A percentile compares a stretch with the other conserved stretches of the same genome.
Conservation (phyloP, 2,113 vertebrate genomes). For the Spheniscus mendiculus region DNA sequence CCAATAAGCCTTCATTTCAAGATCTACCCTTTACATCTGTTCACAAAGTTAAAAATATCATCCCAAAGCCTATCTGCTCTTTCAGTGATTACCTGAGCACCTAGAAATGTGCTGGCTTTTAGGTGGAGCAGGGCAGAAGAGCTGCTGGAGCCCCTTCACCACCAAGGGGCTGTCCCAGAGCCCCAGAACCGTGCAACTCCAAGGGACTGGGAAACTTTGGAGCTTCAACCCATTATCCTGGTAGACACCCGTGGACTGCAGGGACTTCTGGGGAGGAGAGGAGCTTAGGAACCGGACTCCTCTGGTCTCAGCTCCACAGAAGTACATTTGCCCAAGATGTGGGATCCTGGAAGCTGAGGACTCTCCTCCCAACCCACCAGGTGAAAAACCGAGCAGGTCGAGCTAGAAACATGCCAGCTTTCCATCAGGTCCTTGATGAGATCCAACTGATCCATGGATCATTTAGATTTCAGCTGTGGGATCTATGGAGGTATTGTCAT, state of each 20-base stretch:
- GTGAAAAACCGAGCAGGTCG: not conserved
- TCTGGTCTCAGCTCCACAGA: not conserved
- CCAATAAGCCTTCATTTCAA: not conserved
- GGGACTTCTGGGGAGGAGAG: not conserved
- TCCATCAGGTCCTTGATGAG: not conserved
- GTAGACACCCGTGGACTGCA: not conserved
- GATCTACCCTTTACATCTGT: not conserved
- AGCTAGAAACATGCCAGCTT: not conserved
- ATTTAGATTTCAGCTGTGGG: not conserved
- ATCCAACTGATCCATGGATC: not conserved
- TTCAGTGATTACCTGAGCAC: not conserved
- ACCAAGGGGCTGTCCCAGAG: not conserved
- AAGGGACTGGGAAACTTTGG: not conserved
- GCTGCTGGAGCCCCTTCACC: not conserved
- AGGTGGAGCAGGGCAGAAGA: not conserved
- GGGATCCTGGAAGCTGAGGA: not conserved
- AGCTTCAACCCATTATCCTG: not conserved
- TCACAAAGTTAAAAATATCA: not conserved
- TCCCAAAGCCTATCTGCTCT: not conserved
- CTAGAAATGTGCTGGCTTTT: not conserved
- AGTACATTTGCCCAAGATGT: not conserved
- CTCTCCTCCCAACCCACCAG: not conserved
- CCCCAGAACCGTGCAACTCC: accelerated
- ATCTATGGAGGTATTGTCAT: not conserved
- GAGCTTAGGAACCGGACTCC: not conserved